These are phyloP conservation scores for Pristis pectinata DNA, from an alignment of 2,797 vertebrate genomes.

Conservation along the genomic window DNA sequence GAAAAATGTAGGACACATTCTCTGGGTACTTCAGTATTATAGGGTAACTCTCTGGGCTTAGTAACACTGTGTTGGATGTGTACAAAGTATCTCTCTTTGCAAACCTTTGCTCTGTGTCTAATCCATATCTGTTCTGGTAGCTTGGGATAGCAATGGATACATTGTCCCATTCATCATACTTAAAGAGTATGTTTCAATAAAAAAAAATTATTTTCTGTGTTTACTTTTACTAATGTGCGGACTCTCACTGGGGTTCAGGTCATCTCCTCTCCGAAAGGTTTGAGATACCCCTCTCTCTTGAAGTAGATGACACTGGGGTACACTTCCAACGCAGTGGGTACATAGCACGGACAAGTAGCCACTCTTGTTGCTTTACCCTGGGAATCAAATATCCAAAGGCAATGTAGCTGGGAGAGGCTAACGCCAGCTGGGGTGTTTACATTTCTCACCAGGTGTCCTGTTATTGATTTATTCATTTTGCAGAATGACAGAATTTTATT, in stretches of 20 bases:
- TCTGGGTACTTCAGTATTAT: neutral
- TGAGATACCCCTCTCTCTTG: too few species aligned
- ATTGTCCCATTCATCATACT: neutral
- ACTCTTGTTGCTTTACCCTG: too few species aligned
- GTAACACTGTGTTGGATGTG: neutral
- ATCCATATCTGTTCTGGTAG: neutral
- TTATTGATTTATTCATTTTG: too few species aligned
- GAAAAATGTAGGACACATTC: neutral
- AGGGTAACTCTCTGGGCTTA: neutral
- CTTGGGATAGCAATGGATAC: neutral
- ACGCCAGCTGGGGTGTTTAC: neutral
- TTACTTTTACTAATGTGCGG: neutral
- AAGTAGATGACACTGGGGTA: too few species aligned
- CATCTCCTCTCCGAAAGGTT: too few species aligned
- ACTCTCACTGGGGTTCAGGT: too few species aligned
- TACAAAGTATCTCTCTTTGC: neutral
- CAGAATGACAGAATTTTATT: too few species aligned
- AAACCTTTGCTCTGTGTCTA: neutral
- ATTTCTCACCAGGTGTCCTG: neutral
- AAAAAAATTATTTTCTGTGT: neutral
- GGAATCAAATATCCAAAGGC: neutral
- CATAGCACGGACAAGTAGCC: neutral
- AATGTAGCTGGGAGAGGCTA: too few species aligned
- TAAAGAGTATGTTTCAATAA: neutral
- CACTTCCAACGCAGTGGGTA: neutral